Conservation (phyloP, 2,797 vertebrate genomes). For the Halcyon smyrnensis region DNA sequence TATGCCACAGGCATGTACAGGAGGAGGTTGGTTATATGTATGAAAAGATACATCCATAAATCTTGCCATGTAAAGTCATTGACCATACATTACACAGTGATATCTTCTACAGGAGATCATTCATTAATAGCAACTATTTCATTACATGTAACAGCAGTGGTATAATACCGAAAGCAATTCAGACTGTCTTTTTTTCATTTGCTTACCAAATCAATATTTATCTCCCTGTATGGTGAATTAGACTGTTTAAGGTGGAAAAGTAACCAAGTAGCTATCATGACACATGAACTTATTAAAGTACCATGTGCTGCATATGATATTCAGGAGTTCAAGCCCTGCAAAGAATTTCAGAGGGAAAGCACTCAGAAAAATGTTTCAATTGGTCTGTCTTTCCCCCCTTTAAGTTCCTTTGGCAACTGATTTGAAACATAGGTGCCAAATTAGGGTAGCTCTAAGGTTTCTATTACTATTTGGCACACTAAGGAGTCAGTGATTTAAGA, state of each 20-base stretch:
- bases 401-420: conserved; percentile 54
- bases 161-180: not conserved
- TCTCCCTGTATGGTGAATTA: not conserved
- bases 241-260: not conserved
- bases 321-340: not conserved
- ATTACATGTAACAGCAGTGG: not conserved
- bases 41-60: not conserved
- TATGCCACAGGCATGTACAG: not conserved
- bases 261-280: not conserved
- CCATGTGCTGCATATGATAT: not conserved
- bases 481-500: conserved; percentile 72
- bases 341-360: conserved; percentile 36
- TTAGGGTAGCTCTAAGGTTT: conserved; percentile 67
- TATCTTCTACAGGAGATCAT: not conserved
- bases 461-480: conserved; percentile 65
- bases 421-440: conserved; percentile 71
- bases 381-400: conserved; percentile 21
- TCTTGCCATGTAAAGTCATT: not conserved
- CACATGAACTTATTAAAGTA: not conserved
- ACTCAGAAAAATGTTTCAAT: conserved; percentile 63
- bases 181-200: conserved; percentile 1
- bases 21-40: not conserved
- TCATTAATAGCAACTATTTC: not conserved
- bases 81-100: not conserved
- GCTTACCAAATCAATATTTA: conserved; percentile 23